Conservation (phyloP, 2,797 vertebrate species). For the Gymnocypris eckloni region DNA sequence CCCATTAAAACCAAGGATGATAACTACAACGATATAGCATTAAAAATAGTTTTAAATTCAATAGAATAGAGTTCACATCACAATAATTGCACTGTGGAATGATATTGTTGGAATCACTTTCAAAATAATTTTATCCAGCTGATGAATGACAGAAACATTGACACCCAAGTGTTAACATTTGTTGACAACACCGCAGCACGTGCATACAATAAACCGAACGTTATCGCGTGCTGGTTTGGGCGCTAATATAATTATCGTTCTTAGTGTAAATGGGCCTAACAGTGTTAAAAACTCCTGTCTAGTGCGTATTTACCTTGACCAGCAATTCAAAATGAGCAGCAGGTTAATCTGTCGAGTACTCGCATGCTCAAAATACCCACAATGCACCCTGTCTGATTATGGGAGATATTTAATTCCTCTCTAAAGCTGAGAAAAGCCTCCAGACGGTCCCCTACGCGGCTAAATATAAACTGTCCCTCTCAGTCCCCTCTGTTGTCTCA, state of each 20-base stretch:
- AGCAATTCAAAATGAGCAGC: neutral
- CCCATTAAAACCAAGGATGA: too few species aligned
- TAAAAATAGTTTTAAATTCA: too few species aligned
- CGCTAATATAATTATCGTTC: neutral
- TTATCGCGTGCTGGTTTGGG: neutral
- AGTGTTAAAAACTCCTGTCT: neutral
- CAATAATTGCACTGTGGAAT: neutral
- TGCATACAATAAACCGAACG: neutral
- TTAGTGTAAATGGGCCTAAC: neutral
- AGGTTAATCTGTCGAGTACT: neutral
- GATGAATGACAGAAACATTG: neutral
- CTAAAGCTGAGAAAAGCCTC: neutral
- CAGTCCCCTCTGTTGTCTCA: slow-evolving; percentile 40
- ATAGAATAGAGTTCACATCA: neutral
- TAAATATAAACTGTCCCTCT: slow-evolving; percentile 51
- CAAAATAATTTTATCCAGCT: neutral
- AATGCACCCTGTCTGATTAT: slow-evolving; percentile 15
- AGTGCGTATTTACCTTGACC: neutral
- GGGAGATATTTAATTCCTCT: slow-evolving; percentile 18
- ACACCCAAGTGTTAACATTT: neutral
- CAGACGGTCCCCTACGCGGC: neutral
- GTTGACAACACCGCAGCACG: neutral
- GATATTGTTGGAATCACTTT: neutral
- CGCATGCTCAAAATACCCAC: neutral
- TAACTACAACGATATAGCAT: too few species aligned